These are phyloP conservation scores for Vulpes ferrilata DNA, from an alignment of 2,113 vertebrate species.

Conservation along the genomic window DNA sequence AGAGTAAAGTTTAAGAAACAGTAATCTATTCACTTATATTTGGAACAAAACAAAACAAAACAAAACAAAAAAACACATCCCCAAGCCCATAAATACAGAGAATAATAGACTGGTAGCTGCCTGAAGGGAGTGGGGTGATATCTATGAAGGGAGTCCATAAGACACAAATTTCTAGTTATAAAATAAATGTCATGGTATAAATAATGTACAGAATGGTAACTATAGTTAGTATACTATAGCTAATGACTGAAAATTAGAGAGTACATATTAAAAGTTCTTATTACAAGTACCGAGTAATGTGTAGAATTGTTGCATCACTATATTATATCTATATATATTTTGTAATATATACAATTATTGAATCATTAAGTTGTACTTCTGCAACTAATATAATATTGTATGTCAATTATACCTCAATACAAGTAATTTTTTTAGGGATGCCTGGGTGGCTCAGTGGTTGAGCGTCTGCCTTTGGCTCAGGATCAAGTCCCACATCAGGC, in stretches of 20 bases:
- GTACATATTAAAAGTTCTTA: not conserved
- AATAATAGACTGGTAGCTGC: not conserved
- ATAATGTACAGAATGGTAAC: not conserved
- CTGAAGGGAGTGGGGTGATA: not conserved
- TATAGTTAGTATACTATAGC: not conserved
- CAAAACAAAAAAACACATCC: not conserved
- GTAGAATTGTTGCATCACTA: not conserved
- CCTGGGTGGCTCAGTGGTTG: too few species aligned
- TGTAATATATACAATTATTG: not conserved
- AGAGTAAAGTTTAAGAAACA: constrained; percentile 23
- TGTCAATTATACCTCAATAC: not conserved
- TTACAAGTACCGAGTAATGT: not conserved
- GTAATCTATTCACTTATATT: not conserved
- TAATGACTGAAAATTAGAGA: not conserved
- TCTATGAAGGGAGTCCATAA: not conserved
- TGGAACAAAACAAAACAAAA: not conserved
- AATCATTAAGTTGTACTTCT: not conserved
- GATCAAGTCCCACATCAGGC: too few species aligned
- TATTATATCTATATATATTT: not conserved
- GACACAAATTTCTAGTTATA: not conserved
- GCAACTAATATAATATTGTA: not conserved
- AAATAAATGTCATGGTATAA: not conserved
- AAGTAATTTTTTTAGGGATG: too few species aligned
- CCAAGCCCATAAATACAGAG: not conserved
- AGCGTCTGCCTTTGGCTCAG: too few species aligned